Base-by-base conservation (phyloP, 2,113 vertebrate genomes). In the Tachysurus vachellii region DNA sequence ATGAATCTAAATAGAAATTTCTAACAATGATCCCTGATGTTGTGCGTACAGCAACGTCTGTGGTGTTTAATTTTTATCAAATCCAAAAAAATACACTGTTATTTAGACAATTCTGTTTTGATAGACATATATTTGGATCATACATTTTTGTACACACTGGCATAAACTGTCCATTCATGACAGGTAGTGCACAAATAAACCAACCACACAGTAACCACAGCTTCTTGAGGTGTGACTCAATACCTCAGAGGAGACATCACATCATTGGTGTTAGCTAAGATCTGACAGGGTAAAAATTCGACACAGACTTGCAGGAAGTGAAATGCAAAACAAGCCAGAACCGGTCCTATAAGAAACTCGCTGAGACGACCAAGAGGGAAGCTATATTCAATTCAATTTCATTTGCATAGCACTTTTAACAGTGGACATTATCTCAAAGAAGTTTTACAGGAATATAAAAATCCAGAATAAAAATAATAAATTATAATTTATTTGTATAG, bases 181-280 rank as follows among this genome's bases (percentile, higher is more conserved):
- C 79, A 81, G 19, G 36, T 21, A n/a, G 59, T 66, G 17, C 36
- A 56, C 47, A 75, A 83, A 68, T n/a, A 83, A 42, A 54, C 47
- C 68, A 12, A 66, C 80, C 31, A 76, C 70, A 83, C 59, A 23
- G 71, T 83, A 87, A 87, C 62, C 64, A 86, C 57, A 17, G 36
- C 85, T 44, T 88, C 80, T 87, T n/a, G 13, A 17, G n/a, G n/a
- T 19, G 42, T 80, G 73, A 82, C 80, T 64, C 76, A 87, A 54
- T 59, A 53, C 73, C 83, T 75, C 57, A 64, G 64, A 86, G 80
- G 62, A 80, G 79, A 89, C 82, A 87, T 79, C 80, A 87, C 80
- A 83, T 89, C 86, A 85, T 23, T 73, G 47, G 26, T 44, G 54
- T 47, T 87, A 85, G 21, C 4, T 82, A 17, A 80, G n/a, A 42